Evolutionary conservation across 1,140 invertebrate genomes (phyloP).

Genomic region (Octopus sinensis): DNA sequence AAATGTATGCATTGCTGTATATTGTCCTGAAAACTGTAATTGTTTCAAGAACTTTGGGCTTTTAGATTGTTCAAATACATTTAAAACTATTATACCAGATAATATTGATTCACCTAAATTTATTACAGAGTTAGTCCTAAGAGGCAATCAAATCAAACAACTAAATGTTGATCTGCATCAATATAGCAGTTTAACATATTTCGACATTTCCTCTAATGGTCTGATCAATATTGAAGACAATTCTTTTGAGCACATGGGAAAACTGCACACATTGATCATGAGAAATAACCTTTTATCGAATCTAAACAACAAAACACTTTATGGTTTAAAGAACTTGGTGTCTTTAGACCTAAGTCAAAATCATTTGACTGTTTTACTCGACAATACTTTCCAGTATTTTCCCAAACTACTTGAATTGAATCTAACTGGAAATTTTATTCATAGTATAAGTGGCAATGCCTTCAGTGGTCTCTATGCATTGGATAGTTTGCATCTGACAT

Average conservation of each 20-base stretch:
- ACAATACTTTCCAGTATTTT: not conserved
- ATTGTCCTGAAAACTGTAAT: not conserved
- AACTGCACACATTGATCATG: not conserved
- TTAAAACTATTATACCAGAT: not conserved
- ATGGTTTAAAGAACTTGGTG: not conserved
- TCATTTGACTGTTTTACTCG: not conserved
- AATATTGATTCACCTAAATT: not conserved
- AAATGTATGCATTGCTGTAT: not conserved
- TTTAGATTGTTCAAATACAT: not conserved
- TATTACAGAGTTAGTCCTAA: not conserved
- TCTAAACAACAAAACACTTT: not conserved
- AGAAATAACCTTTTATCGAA: not conserved
- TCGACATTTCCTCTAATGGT: not conserved
- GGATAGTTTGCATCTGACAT: not conserved
- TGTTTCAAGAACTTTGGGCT: not conserved
- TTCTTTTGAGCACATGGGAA: not conserved
- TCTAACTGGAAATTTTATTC: slow-evolving; percentile 10
- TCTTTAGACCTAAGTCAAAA: not conserved
- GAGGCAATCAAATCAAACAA: not conserved
- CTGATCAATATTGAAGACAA: not conserved
- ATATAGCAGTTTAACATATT: not conserved
- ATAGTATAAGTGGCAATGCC: not conserved
- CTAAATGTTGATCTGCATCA: not conserved
- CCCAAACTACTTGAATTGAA: not conserved
- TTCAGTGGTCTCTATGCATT: not conserved